Evolutionary conservation across 2,797 vertebrate genomes (phyloP).

Genomic region (Sebastes glaucus): DNA sequence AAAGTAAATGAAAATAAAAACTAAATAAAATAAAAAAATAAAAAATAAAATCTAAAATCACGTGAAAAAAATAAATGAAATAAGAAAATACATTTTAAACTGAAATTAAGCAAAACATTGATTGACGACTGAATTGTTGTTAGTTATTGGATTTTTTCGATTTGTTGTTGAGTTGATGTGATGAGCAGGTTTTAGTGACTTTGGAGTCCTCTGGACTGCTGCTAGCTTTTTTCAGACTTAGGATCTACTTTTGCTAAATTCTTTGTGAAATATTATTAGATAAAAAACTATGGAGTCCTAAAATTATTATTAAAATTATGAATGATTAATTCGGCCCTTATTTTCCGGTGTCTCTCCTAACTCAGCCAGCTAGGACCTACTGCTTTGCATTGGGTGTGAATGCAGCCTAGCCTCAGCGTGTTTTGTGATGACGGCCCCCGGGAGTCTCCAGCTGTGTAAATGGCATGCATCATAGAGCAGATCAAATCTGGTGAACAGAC

Average conservation of each 20-base stretch:
- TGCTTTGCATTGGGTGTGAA: background rate
- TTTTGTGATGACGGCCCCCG: background rate
- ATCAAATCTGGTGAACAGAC: conserved; percentile 27
- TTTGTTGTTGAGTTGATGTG: background rate
- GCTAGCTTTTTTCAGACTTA: background rate
- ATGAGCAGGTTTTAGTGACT: background rate
- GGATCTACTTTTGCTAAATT: background rate
- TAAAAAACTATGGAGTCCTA: fast-evolving
- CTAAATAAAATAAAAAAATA: background rate
- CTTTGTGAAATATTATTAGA: background rate
- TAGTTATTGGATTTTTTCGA: no score
- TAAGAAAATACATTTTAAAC: background rate
- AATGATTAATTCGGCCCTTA: background rate
- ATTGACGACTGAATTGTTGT: background rate
- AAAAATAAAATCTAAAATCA: background rate
- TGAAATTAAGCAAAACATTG: background rate
- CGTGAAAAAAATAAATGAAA: background rate
- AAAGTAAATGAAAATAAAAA: no score
- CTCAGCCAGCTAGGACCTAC: background rate
- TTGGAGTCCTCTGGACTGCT: background rate
- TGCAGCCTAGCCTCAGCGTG: background rate
- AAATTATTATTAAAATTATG: background rate
- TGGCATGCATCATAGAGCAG: conserved; percentile 25
- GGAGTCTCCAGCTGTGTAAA: conserved; percentile 44
- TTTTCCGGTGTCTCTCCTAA: background rate